These are phyloP conservation scores for Pissodes strobi DNA, from an alignment of 1,140 invertebrate genomes.

Conservation along the genomic window DNA sequence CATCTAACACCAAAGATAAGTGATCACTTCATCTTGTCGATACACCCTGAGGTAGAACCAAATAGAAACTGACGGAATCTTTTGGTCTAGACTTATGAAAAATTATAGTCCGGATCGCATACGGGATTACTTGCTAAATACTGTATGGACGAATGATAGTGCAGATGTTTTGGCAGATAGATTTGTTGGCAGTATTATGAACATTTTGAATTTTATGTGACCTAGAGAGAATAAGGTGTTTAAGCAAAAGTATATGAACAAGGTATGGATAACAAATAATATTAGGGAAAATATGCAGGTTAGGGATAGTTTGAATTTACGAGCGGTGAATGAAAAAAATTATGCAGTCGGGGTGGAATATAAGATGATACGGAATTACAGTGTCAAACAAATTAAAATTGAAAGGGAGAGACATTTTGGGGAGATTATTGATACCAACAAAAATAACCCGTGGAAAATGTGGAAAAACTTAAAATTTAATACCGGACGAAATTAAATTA, in stretches of 20 bases:
- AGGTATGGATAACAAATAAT: constrained; percentile 7
- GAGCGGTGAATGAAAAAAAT: too few relatives aligned
- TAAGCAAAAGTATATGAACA: neutral
- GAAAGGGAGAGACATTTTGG: neutral
- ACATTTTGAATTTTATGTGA: neutral
- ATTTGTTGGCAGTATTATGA: neutral
- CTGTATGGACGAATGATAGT: neutral
- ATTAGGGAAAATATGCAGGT: neutral
- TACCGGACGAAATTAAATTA: neutral
- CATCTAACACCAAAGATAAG: constrained; percentile 5
- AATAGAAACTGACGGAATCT: neutral
- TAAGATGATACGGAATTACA: too few relatives aligned
- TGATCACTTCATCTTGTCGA: neutral
- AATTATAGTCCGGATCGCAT: too few relatives aligned
- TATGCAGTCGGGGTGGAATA: neutral
- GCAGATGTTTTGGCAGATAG: neutral
- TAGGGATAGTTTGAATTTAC: too few relatives aligned
- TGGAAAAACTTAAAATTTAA: too few relatives aligned
- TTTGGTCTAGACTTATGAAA: neutral
- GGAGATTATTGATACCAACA: neutral
- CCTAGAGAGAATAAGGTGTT: neutral
- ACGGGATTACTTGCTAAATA: neutral
- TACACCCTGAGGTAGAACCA: neutral
- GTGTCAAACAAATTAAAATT: constrained; percentile 4
- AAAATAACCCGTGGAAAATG: neutral